A percentile compares a stretch with the other conserved stretches of the same genome.
phyloP scores from a whole-genome alignment of 2,797 vertebrate genomes.

The Sebastes taczanowskii region DNA sequence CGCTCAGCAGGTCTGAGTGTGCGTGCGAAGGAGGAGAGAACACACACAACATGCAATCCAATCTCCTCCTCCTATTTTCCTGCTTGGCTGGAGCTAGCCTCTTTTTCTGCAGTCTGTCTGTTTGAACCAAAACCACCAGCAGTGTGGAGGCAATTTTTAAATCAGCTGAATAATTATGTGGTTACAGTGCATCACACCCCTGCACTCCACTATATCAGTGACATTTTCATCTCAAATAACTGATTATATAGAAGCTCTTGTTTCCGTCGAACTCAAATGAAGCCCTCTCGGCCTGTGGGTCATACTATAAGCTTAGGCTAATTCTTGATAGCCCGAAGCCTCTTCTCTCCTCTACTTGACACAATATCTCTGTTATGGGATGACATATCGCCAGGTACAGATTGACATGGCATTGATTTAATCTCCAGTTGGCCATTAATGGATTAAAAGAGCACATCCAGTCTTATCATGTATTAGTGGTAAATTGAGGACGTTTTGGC shows the following conservation, averaged over 20 bases:
- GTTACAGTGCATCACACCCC: conserved; percentile 62
- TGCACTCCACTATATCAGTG: conserved; percentile 59
- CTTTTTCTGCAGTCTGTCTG: conserved; percentile 57
- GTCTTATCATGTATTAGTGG: conserved; percentile 53
- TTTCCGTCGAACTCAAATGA: conserved; percentile 37
- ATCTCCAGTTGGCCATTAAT: conserved; percentile 33
- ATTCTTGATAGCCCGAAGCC: conserved; percentile 42
- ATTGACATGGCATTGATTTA: conserved; percentile 69
- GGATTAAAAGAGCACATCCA: conserved; percentile 28
- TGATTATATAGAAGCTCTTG: conserved; percentile 55
- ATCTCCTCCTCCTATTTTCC: conserved; percentile 59
- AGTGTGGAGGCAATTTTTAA: conserved; percentile 70
- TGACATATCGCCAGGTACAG: conserved; percentile 66
- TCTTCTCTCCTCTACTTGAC: conserved; percentile 44
- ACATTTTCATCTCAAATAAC: conserved; percentile 70
- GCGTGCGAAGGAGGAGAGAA: conserved; percentile 56
- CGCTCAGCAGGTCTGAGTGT: conserved; percentile 57
- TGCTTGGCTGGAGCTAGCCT: conserved; percentile 69
- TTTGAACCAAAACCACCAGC: conserved; percentile 61
- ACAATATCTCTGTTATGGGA: conserved; percentile 51
- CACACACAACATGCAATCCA: conserved; percentile 32
- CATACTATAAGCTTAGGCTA: conserved; percentile 32
- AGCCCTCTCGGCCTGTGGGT: conserved; percentile 15
- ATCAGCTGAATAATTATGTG: conserved; percentile 72
- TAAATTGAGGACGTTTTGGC: conserved; percentile 58